These are phyloP conservation scores for Conus betulinus DNA, from an alignment of 1,140 invertebrate species.

Conservation along the genomic window DNA sequence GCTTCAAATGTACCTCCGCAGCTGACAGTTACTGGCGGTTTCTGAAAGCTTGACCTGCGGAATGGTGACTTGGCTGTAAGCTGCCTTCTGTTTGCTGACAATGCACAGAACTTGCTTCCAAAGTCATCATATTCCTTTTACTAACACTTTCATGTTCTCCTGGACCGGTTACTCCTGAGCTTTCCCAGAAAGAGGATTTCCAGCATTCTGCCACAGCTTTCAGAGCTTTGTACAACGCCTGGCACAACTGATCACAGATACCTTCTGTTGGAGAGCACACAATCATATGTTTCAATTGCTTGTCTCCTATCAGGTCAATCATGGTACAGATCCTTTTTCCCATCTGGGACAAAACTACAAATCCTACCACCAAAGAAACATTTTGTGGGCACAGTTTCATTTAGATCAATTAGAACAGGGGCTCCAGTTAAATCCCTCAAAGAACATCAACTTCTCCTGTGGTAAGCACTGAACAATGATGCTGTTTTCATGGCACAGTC, in stretches of 20 bases:
- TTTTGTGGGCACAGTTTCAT: not conserved
- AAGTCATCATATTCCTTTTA: not conserved
- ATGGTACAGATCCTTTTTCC: conserved; percentile 28
- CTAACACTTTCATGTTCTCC: not conserved
- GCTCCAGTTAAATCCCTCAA: conserved; percentile 18
- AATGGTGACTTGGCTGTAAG: not conserved
- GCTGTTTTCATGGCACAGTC: conserved; percentile 24
- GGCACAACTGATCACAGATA: conserved; percentile 41
- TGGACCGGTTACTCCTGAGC: not conserved
- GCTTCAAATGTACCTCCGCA: conserved; percentile 45
- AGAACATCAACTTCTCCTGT: conserved; percentile 25
- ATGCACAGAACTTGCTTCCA: not conserved
- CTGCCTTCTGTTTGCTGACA: not conserved
- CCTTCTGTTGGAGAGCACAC: conserved; percentile 49
- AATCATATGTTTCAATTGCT: conserved; percentile 21
- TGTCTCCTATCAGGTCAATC: conserved; percentile 6
- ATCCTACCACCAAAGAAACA: conserved; percentile 12
- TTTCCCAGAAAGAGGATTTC: not conserved
- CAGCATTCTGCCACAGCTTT: conserved; percentile 23
- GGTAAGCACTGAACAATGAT: conserved; percentile 34
- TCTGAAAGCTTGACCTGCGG: not conserved
- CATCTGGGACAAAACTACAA: conserved; percentile 11
- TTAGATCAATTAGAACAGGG: not conserved
- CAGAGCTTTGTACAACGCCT: conserved; percentile 29
- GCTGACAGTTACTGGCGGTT: conserved; percentile 10